These are phyloP conservation scores for Brachyalestes nurse DNA, from an alignment of 2,797 vertebrate genomes.

Conservation along the genomic window DNA sequence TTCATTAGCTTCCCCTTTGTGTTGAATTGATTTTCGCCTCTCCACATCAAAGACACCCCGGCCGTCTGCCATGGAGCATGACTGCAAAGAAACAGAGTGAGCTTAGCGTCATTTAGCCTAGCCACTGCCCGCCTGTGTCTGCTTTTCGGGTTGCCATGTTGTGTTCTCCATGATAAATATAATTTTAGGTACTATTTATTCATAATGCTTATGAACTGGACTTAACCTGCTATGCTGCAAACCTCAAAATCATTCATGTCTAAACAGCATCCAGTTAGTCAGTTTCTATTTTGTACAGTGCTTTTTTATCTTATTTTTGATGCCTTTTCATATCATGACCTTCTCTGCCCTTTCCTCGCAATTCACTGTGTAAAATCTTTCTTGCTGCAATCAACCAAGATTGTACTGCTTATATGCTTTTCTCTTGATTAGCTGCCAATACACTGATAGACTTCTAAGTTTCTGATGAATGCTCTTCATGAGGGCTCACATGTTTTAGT, in stretches of 20 bases:
- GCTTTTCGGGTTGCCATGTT: conserved; percentile 44
- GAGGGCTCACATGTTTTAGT: neutral
- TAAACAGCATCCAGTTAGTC: neutral
- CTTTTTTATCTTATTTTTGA: neutral
- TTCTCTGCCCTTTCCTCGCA: neutral
- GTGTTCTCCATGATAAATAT: neutral
- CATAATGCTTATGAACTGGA: neutral
- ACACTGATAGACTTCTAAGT: neutral
- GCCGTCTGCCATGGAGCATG: conserved; percentile 59
- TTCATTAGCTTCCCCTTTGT: conserved; percentile 74
- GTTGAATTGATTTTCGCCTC: conserved; percentile 78
- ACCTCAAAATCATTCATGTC: neutral
- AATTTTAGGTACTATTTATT: neutral
- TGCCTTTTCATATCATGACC: neutral
- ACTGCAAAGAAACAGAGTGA: conserved; percentile 51
- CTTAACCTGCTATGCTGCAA: neutral
- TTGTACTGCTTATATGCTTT: neutral
- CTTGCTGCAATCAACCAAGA: neutral
- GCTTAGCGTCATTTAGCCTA: conserved; percentile 28
- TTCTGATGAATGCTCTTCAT: neutral
- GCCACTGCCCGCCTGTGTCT: conserved; percentile 18
- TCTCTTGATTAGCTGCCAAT: neutral
- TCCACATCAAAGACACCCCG: conserved; percentile 73
- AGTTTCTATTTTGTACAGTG: neutral
- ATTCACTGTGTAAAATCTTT: neutral